Conservation (phyloP, 2,113 vertebrate species). For the Pelvicachromis taeniatus region DNA sequence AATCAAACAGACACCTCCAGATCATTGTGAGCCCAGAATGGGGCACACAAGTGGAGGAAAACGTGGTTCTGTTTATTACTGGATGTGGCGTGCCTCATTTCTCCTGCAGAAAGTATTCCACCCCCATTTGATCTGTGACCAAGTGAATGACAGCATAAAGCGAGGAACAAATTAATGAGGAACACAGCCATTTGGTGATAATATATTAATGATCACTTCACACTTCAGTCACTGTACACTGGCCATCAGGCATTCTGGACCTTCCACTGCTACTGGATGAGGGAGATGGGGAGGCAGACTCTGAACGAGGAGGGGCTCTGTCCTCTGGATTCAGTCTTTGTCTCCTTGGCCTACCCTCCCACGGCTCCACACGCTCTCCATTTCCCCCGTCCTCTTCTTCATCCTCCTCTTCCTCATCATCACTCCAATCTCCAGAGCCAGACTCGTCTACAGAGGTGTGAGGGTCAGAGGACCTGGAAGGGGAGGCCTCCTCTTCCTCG, state of each 20-base stretch:
- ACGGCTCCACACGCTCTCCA: slow-evolving; percentile 52
- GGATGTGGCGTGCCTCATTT: neutral
- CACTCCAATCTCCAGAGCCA: slow-evolving; percentile 85
- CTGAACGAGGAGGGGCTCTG: slow-evolving; percentile 74
- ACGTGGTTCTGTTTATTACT: neutral
- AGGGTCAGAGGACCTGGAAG: slow-evolving; percentile 77
- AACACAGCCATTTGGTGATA: slow-evolving; percentile 28
- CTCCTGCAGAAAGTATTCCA: neutral
- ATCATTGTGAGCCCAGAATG: neutral
- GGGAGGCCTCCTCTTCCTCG: slow-evolving; percentile 74
- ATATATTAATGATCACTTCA: slow-evolving; percentile 62
- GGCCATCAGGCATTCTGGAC: slow-evolving; percentile 93
- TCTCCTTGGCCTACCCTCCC: slow-evolving; percentile 79
- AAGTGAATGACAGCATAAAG: slow-evolving; percentile 24
- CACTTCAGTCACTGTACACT: slow-evolving; percentile 97
- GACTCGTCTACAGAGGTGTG: slow-evolving; percentile 86
- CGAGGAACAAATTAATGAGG: slow-evolving; percentile 57
- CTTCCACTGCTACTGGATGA: slow-evolving; percentile 71
- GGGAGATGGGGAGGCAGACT: slow-evolving; percentile 54
- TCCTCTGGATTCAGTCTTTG: slow-evolving; percentile 77
- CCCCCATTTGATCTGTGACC: slow-evolving; percentile 32
- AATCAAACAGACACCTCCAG: neutral
- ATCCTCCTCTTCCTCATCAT: slow-evolving; percentile 74
- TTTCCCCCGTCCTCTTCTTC: slow-evolving; percentile 72
- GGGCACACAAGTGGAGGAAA: neutral